A percentile compares a stretch with the other conserved stretches of the same genome.
Conservation (phyloP, 2,888 invertebrate genomes). For the Trachelus troglodyta region DNA sequence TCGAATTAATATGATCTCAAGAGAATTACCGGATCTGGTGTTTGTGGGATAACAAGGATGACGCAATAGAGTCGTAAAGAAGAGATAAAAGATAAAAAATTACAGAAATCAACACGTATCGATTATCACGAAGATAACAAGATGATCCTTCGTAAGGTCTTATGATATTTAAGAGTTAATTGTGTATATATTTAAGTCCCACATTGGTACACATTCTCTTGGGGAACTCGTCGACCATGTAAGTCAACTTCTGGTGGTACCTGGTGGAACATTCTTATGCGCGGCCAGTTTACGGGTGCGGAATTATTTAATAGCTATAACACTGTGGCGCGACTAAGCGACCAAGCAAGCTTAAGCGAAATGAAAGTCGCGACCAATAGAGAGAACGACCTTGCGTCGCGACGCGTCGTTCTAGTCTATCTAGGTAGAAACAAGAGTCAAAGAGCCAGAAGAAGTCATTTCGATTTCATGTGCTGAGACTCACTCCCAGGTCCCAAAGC, state of each 20-base stretch:
- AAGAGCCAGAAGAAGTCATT: conserved; percentile 41
- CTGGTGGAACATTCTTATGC: not conserved
- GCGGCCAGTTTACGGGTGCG: conserved; percentile 31
- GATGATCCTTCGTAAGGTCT: not conserved
- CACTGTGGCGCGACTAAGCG: conserved; percentile 31
- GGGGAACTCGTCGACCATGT: not conserved
- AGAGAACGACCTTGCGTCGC: conserved; percentile 41
- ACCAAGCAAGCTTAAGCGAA: conserved; percentile 23
- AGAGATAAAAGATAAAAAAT: not conserved
- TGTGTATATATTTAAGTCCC: not conserved
- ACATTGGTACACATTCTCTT: not conserved
- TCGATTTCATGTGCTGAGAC: conserved; percentile 41
- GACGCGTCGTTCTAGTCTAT: conserved; percentile 19
- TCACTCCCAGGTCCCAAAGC: not conserved
- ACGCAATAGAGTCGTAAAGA: not conserved
- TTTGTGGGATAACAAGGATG: not conserved
- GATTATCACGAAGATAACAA: not conserved
- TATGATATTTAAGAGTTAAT: not conserved
- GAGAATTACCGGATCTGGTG: not conserved
- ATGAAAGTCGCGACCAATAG: conserved; percentile 40
- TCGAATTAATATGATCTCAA: not conserved
- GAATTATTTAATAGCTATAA: conserved; percentile 49
- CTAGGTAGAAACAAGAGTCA: not conserved
- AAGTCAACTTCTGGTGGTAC: not conserved
- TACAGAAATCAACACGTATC: not conserved